These are phyloP conservation scores for Platyrinchus mystaceus DNA, from an alignment of 2,797 vertebrate species.

Conservation along the genomic window DNA sequence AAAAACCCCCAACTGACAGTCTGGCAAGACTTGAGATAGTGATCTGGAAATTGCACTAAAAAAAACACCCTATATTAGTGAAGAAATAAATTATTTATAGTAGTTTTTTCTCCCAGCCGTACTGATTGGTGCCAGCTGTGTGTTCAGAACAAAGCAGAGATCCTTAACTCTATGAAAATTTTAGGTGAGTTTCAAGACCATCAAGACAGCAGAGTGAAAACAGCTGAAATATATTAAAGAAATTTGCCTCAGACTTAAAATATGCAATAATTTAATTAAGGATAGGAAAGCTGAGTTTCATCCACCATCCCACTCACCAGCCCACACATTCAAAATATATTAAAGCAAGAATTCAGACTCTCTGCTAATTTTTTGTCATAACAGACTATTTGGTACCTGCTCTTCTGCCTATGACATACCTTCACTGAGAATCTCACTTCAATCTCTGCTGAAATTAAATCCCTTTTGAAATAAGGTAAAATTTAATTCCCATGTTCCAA, in stretches of 20 bases:
- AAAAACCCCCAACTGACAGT: not conserved
- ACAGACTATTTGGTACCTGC: not conserved
- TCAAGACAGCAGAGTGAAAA: not conserved
- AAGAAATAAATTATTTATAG: not conserved
- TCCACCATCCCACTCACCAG: not conserved
- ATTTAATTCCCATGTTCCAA: not conserved
- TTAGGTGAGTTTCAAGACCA: not conserved
- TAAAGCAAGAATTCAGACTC: not conserved
- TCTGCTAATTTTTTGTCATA: not conserved
- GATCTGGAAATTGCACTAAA: not conserved
- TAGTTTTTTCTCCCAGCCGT: not conserved
- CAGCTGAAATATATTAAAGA: not conserved
- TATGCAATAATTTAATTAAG: conserved; percentile 31
- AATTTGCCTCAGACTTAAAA: not conserved
- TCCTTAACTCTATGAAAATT: not conserved
- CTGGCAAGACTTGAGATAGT: not conserved
- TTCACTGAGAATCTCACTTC: not conserved
- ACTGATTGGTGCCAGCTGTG: not conserved
- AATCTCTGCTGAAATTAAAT: not conserved
- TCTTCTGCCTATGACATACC: not conserved
- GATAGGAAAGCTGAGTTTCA: not conserved
- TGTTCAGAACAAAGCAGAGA: not conserved
- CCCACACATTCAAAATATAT: not conserved
- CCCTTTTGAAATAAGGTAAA: not conserved
- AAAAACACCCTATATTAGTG: fast-evolving